These are phyloP conservation scores for Achlya flavicornis DNA, from an alignment of 2,888 invertebrate genomes.

Conservation along the genomic window DNA sequence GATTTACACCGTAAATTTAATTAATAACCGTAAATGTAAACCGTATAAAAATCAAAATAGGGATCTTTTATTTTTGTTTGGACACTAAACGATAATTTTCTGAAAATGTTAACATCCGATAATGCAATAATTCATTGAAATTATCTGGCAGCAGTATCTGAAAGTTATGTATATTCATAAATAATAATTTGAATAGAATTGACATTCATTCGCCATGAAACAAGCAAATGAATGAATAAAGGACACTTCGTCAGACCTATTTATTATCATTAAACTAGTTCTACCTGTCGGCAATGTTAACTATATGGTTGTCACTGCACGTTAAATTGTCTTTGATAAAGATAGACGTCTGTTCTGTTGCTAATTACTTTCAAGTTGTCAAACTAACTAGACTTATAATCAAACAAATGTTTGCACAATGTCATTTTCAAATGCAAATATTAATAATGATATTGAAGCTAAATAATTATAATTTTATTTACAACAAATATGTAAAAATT, in stretches of 20 bases:
- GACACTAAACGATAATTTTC: too few species aligned
- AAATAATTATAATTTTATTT: too few species aligned
- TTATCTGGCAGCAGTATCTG: not conserved
- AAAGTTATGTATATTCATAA: not conserved
- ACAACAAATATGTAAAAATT: too few species aligned
- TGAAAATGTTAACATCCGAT: too few species aligned
- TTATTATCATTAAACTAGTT: slow-evolving; percentile 48
- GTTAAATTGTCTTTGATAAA: not conserved
- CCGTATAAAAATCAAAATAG: too few species aligned
- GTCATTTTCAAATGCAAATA: not conserved
- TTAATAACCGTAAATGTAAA: too few species aligned
- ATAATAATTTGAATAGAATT: not conserved
- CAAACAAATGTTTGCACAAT: not conserved
- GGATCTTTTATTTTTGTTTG: too few species aligned
- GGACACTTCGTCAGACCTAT: slow-evolving; percentile 37
- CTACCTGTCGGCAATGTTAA: slow-evolving; percentile 29
- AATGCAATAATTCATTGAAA: not conserved
- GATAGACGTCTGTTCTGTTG: not conserved
- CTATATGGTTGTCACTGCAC: slow-evolving; percentile 28
- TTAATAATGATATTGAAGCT: not conserved
- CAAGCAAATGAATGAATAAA: slow-evolving; percentile 28
- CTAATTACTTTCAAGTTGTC: not conserved
- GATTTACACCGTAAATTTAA: too few species aligned
- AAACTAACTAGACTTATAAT: not conserved
- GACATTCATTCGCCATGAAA: slow-evolving; percentile 17